A percentile compares a stretch with the other conserved stretches of the same genome.
Conservation (phyloP, 2,888 invertebrate species). For the Noctua comes region DNA sequence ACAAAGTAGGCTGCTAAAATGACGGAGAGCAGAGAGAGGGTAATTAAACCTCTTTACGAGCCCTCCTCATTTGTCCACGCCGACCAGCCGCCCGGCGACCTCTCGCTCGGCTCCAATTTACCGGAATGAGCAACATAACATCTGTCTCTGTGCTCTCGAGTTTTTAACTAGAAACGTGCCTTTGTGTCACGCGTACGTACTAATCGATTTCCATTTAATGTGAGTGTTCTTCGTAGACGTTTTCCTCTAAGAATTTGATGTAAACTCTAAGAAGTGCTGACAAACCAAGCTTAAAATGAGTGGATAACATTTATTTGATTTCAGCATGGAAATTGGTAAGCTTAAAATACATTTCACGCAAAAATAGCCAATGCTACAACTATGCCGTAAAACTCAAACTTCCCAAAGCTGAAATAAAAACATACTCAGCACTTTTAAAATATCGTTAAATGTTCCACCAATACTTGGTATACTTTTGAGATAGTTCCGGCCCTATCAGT, state of each 20-base stretch:
- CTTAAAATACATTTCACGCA: constrained; percentile 2
- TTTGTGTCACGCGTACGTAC: constrained; percentile 51
- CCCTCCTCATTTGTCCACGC: constrained; percentile 74
- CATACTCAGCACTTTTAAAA: constrained; percentile 40
- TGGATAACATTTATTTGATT: not conserved
- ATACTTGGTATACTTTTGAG: constrained; percentile 39
- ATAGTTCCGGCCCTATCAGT: constrained; percentile 53
- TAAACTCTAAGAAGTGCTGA: not conserved
- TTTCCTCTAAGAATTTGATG: constrained; percentile 5
- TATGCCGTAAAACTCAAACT: constrained; percentile 9
- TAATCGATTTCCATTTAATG: constrained; percentile 33
- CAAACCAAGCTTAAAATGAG: not conserved
- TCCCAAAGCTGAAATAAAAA: constrained; percentile 20
- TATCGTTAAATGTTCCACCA: constrained; percentile 49
- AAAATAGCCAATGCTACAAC: constrained; percentile 4
- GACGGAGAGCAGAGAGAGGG: constrained; percentile 71
- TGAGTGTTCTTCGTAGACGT: constrained; percentile 18
- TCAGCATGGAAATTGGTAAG: constrained; percentile 2
- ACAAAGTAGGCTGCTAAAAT: constrained; percentile 73
- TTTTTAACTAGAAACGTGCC: constrained; percentile 60
- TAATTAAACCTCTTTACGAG: constrained; percentile 81
- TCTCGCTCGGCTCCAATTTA: constrained; percentile 71
- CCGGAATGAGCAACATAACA: constrained; percentile 71
- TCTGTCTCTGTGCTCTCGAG: constrained; percentile 59
- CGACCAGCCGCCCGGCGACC: constrained; percentile 65